Evolutionary conservation across 2,113 vertebrate species (phyloP).

Genomic region (Nycticryphes semicollaris): DNA sequence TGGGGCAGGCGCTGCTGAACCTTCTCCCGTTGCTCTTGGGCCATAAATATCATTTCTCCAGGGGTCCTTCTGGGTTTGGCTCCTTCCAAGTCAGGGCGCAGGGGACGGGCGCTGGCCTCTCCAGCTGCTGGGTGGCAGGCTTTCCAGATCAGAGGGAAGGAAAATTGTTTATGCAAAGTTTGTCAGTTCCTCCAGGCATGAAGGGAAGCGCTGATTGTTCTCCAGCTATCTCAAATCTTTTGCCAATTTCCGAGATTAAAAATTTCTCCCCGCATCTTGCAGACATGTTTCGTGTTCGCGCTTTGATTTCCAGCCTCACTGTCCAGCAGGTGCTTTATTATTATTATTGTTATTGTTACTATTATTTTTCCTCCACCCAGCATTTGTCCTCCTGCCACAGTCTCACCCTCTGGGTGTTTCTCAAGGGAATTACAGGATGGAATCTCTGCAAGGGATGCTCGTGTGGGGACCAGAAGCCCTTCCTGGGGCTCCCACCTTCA

Average conservation of each 20-base stretch:
- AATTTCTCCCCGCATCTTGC: background rate
- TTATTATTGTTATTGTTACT: too few relatives aligned
- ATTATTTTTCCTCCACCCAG: background rate
- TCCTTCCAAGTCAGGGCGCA: background rate
- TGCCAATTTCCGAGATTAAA: constrained; percentile 55
- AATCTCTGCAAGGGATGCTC: background rate
- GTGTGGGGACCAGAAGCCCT: background rate
- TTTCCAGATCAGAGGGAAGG: constrained; percentile 23
- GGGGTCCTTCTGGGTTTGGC: background rate
- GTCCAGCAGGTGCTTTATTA: background rate
- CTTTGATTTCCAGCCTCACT: background rate
- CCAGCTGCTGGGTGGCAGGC: background rate
- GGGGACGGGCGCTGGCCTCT: background rate
- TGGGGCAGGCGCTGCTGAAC: background rate
- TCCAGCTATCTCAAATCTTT: constrained; percentile 52
- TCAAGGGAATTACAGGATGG: background rate
- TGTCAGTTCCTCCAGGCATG: constrained; percentile 14
- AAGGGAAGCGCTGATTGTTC: constrained; percentile 8
- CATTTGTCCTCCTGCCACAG: rapidly evolving
- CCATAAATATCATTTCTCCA: background rate
- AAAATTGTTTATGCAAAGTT: constrained; percentile 34
- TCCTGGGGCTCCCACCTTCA: background rate
- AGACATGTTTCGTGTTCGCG: background rate
- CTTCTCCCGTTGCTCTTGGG: background rate
- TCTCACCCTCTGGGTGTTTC: background rate